A percentile compares a stretch with the other conserved stretches of the same genome.
These are phyloP conservation scores for Apodemia duryi DNA, from an alignment of 2,888 invertebrate genomes.

Conservation along the genomic window DNA sequence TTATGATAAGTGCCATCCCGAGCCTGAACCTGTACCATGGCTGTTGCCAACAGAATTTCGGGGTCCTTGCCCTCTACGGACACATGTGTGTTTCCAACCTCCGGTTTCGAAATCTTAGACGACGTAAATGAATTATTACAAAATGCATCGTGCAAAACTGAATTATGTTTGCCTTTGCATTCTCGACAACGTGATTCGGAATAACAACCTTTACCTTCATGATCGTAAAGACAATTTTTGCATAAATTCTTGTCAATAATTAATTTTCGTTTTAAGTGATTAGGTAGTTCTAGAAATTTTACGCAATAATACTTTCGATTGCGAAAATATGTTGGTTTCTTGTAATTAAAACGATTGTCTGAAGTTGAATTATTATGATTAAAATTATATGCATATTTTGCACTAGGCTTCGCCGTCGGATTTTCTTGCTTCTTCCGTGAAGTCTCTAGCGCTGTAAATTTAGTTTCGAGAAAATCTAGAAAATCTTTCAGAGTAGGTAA, in stretches of 20 bases:
- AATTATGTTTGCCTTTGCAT: slow-evolving; percentile 23
- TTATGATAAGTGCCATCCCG: slow-evolving; percentile 11
- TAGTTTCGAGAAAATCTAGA: slow-evolving; percentile 27
- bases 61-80: slow-evolving; percentile 8
- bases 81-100: neutral
- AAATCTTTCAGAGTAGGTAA: slow-evolving; percentile 24
- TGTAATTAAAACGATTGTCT: slow-evolving; percentile 17
- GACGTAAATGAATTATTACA: slow-evolving; percentile 16
- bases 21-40: slow-evolving; percentile 14
- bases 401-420: slow-evolving; percentile 10
- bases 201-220: slow-evolving; percentile 27
- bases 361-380: slow-evolving; percentile 11
- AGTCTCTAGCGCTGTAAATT: slow-evolving; percentile 19
- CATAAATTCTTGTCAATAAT: slow-evolving; percentile 23
- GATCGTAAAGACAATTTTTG: slow-evolving; percentile 28
- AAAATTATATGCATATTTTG: slow-evolving; percentile 14
- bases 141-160: slow-evolving; percentile 26
- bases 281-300: slow-evolving; percentile 8
- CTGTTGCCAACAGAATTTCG: slow-evolving; percentile 11
- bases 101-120: slow-evolving; percentile 13
- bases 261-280: slow-evolving; percentile 16
- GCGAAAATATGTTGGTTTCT: slow-evolving; percentile 17
- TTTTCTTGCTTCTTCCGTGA: slow-evolving; percentile 25
- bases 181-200: slow-evolving; percentile 26
- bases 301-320: slow-evolving; percentile 10